phyloP scores from a whole-genome alignment of 2,797 vertebrate genomes.

The Pipistrellus pipistrellus region DNA sequence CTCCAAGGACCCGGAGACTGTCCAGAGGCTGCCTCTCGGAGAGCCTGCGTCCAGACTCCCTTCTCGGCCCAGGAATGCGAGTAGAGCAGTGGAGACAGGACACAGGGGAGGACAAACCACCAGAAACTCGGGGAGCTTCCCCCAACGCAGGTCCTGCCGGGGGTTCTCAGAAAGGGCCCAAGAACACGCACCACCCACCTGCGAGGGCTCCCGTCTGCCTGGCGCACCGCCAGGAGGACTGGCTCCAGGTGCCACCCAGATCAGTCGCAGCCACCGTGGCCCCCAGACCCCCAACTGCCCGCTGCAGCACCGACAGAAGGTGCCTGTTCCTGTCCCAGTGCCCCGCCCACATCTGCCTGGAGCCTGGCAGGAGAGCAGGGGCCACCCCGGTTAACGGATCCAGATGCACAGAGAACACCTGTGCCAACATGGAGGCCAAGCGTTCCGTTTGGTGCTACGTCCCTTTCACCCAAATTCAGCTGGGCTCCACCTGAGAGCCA shows the following conservation, averaged over 20 bases:
- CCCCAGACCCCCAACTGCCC: background rate
- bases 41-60: background rate
- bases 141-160: background rate
- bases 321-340: rapidly evolving
- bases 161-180: background rate
- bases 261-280: no score
- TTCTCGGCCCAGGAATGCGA: background rate
- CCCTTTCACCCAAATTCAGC: background rate
- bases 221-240: rapidly evolving
- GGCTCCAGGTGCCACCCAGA: background rate
- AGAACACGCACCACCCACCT: background rate
- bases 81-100: background rate
- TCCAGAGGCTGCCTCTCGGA: rapidly evolving
- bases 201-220: background rate
- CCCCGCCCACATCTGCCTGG: background rate
- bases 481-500: background rate
- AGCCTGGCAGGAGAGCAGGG: background rate
- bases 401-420: background rate
- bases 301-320: background rate
- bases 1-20: background rate
- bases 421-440: background rate
- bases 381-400: background rate
- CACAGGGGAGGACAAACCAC: background rate
- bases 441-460: background rate
- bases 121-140: background rate